These are phyloP conservation scores for Propithecus coquereli DNA, from an alignment of 2,113 vertebrate species.

Conservation along the genomic window DNA sequence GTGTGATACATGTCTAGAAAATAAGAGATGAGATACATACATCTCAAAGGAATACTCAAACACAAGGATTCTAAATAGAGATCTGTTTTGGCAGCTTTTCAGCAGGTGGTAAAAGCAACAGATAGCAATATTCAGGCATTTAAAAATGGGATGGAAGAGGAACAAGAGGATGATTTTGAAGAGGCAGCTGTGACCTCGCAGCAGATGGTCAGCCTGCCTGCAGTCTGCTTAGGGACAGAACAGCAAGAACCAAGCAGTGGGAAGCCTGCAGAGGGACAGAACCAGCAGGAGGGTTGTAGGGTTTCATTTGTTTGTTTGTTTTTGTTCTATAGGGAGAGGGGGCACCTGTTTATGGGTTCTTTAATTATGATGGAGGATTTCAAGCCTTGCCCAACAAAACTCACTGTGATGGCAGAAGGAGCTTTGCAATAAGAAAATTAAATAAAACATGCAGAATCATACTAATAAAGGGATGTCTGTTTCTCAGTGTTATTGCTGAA, in stretches of 20 bases:
- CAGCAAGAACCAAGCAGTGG: not conserved
- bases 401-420: not conserved
- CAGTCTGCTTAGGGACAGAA: not conserved
- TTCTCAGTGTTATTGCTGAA: not conserved
- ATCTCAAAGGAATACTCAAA: not conserved
- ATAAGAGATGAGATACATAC: not conserved
- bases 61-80: not conserved
- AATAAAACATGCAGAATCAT: not conserved
- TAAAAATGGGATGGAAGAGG: not conserved
- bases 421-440: not conserved
- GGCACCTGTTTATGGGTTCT: not conserved
- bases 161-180: not conserved
- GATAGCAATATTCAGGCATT: not conserved
- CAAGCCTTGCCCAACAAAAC: not conserved
- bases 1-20: not conserved
- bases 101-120: constrained; percentile 39
- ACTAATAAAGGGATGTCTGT: not conserved
- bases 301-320: not conserved
- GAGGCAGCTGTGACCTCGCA: not conserved
- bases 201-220: not conserved
- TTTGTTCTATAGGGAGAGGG: not conserved
- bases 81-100: constrained; percentile 53
- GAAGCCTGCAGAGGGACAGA: not conserved
- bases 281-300: too few species aligned
- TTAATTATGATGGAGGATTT: not conserved